phyloP scores from a whole-genome alignment of 1,140 invertebrate species.

The Panulirus ornatus region DNA sequence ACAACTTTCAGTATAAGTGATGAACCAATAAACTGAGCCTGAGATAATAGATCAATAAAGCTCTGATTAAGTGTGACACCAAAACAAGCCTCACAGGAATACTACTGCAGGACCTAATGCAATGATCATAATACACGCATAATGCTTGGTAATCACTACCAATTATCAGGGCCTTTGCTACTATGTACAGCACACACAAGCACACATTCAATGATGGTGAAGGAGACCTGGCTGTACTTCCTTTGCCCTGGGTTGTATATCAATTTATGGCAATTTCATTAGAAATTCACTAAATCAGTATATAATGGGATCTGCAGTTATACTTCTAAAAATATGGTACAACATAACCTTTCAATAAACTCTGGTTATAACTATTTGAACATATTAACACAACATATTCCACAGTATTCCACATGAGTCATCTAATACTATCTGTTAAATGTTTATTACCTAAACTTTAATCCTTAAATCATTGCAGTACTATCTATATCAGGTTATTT shows the following conservation, averaged over 20 bases:
- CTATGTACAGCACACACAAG: constrained; percentile 52
- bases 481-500: constrained; percentile 38
- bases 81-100: constrained; percentile 55
- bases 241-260: constrained; percentile 37
- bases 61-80: constrained; percentile 38
- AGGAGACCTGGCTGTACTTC: constrained; percentile 32
- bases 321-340: constrained; percentile 62
- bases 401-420: constrained; percentile 62
- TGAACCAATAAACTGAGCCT: constrained; percentile 35
- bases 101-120: constrained; percentile 38
- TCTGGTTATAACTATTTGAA: constrained; percentile 64
- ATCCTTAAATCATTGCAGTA: constrained; percentile 56
- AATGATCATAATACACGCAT: constrained; percentile 43
- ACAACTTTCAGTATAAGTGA: constrained; percentile 9
- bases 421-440: constrained; percentile 60
- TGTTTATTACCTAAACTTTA: constrained; percentile 57
- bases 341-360: constrained; percentile 69
- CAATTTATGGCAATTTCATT: constrained; percentile 44
- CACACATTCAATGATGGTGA: constrained; percentile 62
- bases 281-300: constrained; percentile 51
- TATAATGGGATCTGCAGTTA: constrained; percentile 29
- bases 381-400: constrained; percentile 68
- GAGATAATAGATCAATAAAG: constrained; percentile 2
- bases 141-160: constrained; percentile 55
- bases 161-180: constrained; percentile 52